Percentiles rank a stretch among this genome's conserved stretches.
phyloP scores from a whole-genome alignment of 2,888 invertebrate species.

The Synergus japonicus region DNA sequence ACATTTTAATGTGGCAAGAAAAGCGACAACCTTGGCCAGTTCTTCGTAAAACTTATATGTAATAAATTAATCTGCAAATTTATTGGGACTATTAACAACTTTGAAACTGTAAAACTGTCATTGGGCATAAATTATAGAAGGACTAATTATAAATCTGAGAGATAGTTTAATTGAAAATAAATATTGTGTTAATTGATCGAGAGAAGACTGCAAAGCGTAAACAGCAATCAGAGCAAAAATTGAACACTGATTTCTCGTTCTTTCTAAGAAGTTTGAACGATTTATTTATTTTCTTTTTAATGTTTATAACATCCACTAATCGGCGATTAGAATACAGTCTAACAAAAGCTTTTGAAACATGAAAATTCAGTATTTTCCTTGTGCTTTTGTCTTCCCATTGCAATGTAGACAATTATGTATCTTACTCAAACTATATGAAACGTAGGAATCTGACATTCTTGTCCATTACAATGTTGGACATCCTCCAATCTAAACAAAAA shows the following conservation, averaged over 20 bases:
- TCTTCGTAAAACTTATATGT: neutral
- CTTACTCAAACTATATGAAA: neutral
- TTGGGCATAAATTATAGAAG: neutral
- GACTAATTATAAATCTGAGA: neutral
- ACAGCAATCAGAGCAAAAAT: neutral
- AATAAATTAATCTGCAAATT: too few relatives aligned
- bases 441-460: neutral
- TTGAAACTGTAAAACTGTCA: neutral
- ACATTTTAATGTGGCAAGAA: constrained; percentile 22
- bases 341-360: neutral
- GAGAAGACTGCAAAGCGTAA: neutral
- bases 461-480: neutral
- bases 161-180: neutral
- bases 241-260: too few relatives aligned
- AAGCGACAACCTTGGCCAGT: constrained; percentile 2
- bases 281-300: too few relatives aligned
- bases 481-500: constrained; percentile 2
- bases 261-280: too few relatives aligned
- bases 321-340: neutral
- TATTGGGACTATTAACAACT: too few relatives aligned
- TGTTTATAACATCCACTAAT: too few relatives aligned
- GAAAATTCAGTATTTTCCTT: neutral
- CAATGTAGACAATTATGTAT: neutral
- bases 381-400: neutral
- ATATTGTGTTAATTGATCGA: neutral